Evolutionary conservation across 1,140 invertebrate species (phyloP).

Genomic region (Drosophila watanabei): DNA sequence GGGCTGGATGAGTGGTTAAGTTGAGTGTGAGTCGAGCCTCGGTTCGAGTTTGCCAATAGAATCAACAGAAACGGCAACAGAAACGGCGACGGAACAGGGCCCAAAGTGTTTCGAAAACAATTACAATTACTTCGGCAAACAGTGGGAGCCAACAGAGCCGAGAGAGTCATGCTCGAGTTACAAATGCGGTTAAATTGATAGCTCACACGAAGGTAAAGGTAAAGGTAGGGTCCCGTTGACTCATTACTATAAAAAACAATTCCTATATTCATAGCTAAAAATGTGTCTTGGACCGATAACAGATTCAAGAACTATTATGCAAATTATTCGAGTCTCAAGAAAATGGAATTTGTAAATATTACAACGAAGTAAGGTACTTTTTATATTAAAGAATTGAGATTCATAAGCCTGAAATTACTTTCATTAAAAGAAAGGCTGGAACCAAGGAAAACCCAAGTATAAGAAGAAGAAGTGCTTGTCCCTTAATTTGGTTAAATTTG

Average conservation of each 20-base stretch:
- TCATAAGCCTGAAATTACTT: not conserved
- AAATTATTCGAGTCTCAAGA: no score
- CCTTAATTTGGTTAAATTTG: not conserved
- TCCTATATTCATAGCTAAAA: not conserved
- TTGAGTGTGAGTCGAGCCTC: slow-evolving; percentile 25
- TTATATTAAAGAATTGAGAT: no score
- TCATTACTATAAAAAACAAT: not conserved
- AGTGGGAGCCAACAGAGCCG: slow-evolving; percentile 29
- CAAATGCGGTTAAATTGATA: slow-evolving; percentile 27
- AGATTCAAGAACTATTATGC: no score
- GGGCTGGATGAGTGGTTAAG: slow-evolving; percentile 43
- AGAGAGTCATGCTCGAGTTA: slow-evolving; percentile 34
- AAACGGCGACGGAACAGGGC: slow-evolving; percentile 26
- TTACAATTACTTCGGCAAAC: slow-evolving; percentile 71
- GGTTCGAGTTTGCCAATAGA: slow-evolving; percentile 59
- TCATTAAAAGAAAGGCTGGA: not conserved
- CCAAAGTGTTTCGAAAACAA: slow-evolving; percentile 56
- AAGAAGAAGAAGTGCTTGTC: no score
- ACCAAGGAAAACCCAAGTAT: no score
- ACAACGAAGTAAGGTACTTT: no score
- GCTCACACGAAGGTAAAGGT: not conserved
- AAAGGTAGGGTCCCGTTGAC: not conserved
- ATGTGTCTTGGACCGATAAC: not conserved
- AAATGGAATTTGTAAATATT: no score
- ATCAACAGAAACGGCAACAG: slow-evolving; percentile 59